A percentile compares a stretch with the other conserved stretches of the same genome.
Evolutionary conservation across 1,140 invertebrate genomes (phyloP).

Genomic region (Rhagoletis zephyria): DNA sequence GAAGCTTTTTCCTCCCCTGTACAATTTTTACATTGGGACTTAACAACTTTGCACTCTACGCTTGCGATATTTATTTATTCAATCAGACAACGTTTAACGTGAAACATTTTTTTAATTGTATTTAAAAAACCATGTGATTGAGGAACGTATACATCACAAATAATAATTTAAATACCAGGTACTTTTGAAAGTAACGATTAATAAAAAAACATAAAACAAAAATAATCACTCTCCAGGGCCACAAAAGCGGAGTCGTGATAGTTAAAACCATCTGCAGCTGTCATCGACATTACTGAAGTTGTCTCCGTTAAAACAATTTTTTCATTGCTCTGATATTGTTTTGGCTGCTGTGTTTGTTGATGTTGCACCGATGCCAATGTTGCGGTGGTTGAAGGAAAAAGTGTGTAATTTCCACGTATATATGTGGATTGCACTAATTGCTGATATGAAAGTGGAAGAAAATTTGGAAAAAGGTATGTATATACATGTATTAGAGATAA

Average conservation of each 20-base stretch:
- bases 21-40: too few species aligned
- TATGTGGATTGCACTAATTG: conserved; percentile 68
- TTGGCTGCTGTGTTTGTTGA: conserved; percentile 5
- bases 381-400: conserved; percentile 64
- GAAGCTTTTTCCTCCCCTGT: too few species aligned
- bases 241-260: conserved; percentile 67
- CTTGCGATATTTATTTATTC: too few species aligned
- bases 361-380: not conserved
- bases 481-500: too few species aligned
- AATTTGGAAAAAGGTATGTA: not conserved
- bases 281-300: not conserved
- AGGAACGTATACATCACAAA: too few species aligned
- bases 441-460: conserved; percentile 57
- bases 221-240: conserved; percentile 60
- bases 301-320: not conserved
- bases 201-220: too few species aligned
- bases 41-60: too few species aligned
- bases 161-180: too few species aligned
- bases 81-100: too few species aligned
- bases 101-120: too few species aligned
- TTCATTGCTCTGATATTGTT: conserved; percentile 60
- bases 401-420: conserved; percentile 71
- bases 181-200: too few species aligned
- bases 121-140: too few species aligned
- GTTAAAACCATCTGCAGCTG: conserved; percentile 64